Evolutionary conservation across 1,140 invertebrate species (phyloP).

Genomic region (Pseudoatta argentina): DNA sequence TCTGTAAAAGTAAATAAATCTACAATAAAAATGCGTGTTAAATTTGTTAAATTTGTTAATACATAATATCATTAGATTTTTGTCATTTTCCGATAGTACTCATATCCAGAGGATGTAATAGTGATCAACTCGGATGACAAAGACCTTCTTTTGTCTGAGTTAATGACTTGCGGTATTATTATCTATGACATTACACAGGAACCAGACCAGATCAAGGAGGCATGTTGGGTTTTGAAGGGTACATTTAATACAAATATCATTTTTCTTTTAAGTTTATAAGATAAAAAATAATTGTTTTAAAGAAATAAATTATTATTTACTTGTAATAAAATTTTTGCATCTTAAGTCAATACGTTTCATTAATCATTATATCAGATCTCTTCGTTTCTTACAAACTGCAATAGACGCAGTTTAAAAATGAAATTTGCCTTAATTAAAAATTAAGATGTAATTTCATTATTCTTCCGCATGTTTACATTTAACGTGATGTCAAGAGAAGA

Average conservation of each 20-base stretch:
- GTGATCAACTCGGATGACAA: constrained; percentile 67
- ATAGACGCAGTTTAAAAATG: not conserved
- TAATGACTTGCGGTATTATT: constrained; percentile 80
- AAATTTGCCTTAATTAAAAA: constrained; percentile 16
- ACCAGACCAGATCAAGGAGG: constrained; percentile 71
- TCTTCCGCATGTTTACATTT: not conserved
- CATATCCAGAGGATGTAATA: constrained; percentile 65
- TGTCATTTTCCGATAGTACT: constrained; percentile 53
- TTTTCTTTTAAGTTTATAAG: not conserved
- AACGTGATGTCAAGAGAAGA: not conserved
- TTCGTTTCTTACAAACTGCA: not conserved
- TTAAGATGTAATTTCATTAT: constrained; percentile 33
- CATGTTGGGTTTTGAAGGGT: constrained; percentile 78
- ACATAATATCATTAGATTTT: not conserved
- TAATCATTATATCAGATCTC: constrained; percentile 1
- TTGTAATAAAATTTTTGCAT: constrained; percentile 61
- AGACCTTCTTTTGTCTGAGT: constrained; percentile 66
- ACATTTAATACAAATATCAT: not conserved
- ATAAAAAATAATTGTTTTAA: not conserved
- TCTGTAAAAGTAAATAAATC: not conserved
- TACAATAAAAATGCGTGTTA: not conserved
- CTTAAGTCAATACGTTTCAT: not conserved
- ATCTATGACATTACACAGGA: constrained; percentile 83
- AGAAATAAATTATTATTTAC: not conserved
- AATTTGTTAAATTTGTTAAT: not conserved